Percentiles rank a stretch among this genome's conserved stretches.
These are phyloP conservation scores for Mesoclemmys tuberculata DNA, from an alignment of 2,113 vertebrate genomes.

Conservation along the genomic window DNA sequence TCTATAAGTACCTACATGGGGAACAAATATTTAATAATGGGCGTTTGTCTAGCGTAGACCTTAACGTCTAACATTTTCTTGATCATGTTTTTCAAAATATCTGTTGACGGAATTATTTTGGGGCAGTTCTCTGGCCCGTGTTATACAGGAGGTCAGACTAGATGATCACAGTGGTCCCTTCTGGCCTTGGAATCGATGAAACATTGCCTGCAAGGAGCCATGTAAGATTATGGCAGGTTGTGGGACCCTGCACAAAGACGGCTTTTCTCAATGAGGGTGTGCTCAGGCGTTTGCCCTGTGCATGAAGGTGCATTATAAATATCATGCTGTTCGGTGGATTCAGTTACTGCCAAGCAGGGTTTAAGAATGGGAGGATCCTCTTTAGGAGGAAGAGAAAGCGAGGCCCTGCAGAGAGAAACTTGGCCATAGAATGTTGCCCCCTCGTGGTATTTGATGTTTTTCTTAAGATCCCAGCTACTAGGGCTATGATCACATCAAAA, in stretches of 20 bases:
- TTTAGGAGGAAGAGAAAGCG: neutral
- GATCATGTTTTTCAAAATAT: neutral
- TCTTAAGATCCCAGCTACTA: rapidly evolving
- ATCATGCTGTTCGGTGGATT: rapidly evolving
- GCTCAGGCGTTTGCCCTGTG: too few relatives aligned
- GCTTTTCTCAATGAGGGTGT: rapidly evolving
- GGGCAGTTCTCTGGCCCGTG: neutral
- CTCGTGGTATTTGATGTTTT: rapidly evolving
- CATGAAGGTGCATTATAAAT: too few relatives aligned
- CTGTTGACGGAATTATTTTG: neutral
- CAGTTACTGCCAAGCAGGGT: rapidly evolving
- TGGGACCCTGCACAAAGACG: rapidly evolving
- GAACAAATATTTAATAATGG: neutral
- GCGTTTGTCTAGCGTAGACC: neutral
- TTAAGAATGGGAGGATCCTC: neutral
- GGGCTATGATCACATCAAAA: neutral
- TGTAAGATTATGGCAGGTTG: rapidly evolving
- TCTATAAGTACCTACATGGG: neutral
- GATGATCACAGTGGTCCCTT: neutral
- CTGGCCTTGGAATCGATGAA: neutral
- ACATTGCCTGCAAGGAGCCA: rapidly evolving
- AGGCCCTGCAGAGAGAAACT: neutral
- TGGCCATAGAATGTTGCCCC: neutral
- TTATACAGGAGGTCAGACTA: neutral
- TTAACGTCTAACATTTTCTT: neutral